Base-by-base conservation (phyloP, 1,140 invertebrate genomes). In the Andrena cerasifolii region DNA sequence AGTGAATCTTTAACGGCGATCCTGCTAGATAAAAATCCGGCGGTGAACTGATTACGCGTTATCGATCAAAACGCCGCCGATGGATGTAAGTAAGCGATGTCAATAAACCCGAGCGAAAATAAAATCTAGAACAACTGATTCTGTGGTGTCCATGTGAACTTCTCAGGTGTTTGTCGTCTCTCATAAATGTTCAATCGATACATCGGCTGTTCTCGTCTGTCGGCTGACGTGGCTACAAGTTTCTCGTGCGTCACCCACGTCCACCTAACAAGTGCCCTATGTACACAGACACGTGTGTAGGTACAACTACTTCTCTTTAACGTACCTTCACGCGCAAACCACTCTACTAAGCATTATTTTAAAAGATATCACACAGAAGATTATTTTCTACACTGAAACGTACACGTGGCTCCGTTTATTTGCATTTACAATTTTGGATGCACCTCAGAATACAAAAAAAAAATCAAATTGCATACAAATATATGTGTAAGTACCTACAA, bases 171-270 rank as follows among this genome's bases (percentile, higher is more conserved):
- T 49, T 53, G 80, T 54, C 65, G 49, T 36, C 53, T 76, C 24
- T 53, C 61, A 45, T 82, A 68, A 82, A 71, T 65, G 53, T 43
- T 26, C 36, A 71, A 78, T 82, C 79, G 59, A 82, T 82, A 77
- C 77, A 82, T 81, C 54, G 73, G 75, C 74, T 80, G 70, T 62
- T 59, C 45, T 47, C 62, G 43, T 49, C 7, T 58, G 66, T 36
- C 43, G 74, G 59, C 66, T 83, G 81, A 83, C 81, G 80, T 82
- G 80, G 67, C 36, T 73, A 49, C 51, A 78, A 83, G 74, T 83
- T 78, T 78, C 56, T 82, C 62, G 36, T 82, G 75, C 81, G 80
- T 83, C 81, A 83, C 24, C 7, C 24, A 28, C 18, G 5, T 40
- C 33, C 49, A 2, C 28, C n/a, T 8, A 26, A 61, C 14, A 6